Conservation (phyloP, 2,113 vertebrate species). For the Urocolius indicus region DNA sequence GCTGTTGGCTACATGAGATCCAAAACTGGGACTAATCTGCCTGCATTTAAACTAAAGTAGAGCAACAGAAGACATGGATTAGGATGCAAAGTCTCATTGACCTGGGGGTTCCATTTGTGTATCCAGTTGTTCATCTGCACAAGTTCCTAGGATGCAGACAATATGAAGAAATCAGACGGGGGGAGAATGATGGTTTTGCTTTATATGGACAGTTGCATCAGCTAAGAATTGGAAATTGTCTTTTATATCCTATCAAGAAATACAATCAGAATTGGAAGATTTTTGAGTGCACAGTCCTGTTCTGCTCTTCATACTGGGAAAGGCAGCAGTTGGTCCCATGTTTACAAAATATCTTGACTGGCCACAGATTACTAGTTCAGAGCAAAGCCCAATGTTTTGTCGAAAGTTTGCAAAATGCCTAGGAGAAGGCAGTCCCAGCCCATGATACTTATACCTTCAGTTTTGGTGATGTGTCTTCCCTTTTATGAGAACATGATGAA, state of each 20-base stretch:
- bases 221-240: not conserved
- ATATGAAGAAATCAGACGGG: not conserved
- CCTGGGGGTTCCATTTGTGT: accelerated
- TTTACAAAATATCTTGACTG: not conserved
- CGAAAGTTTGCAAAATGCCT: not conserved
- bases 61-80: not conserved
- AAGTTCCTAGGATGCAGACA: not conserved
- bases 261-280: not conserved
- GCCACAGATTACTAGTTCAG: not conserved
- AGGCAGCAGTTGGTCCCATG: not conserved
- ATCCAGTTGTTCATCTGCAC: not conserved
- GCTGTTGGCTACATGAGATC: not conserved
- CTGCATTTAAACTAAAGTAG: not conserved
- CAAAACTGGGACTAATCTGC: not conserved
- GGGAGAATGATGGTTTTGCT: not conserved
- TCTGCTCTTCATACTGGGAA: not conserved
- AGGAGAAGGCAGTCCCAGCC: accelerated
- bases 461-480: not conserved
- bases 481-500: not conserved
- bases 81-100: not conserved
- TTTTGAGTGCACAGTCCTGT: not conserved
- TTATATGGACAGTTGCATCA: not conserved
- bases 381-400: not conserved
- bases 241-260: not conserved
- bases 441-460: not conserved